A percentile compares a stretch with the other conserved stretches of the same genome.
phyloP scores from a whole-genome alignment of 2,888 invertebrate species.

The Rhagonycha fulva region DNA sequence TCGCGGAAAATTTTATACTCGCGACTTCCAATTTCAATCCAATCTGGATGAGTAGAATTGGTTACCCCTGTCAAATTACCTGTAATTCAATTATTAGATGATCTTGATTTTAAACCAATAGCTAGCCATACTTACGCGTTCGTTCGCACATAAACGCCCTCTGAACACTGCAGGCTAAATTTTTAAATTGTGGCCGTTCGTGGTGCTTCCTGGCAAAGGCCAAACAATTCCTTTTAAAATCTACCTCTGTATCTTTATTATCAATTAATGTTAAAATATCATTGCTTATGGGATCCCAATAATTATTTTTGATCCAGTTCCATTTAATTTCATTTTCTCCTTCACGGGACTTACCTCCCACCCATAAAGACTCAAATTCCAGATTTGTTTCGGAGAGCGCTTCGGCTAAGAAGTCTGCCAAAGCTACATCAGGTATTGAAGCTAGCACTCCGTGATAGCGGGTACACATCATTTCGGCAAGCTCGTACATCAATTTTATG shows the following conservation, averaged over 20 bases:
- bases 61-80: not conserved
- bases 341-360: not conserved
- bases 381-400: slow-evolving; percentile 56
- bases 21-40: not conserved
- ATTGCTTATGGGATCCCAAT: not conserved
- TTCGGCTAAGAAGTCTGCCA: slow-evolving; percentile 57
- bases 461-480: not conserved
- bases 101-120: not conserved
- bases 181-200: not conserved
- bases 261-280: not conserved
- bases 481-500: not conserved
- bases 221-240: not conserved
- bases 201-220: not conserved
- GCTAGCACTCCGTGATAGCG: slow-evolving; percentile 45
- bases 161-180: not conserved
- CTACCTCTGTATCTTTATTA: not conserved
- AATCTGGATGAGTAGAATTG: not conserved
- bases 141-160: not conserved
- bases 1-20: not conserved
- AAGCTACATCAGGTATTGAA: slow-evolving; percentile 55
- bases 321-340: not conserved
- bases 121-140: not conserved
- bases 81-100: not conserved
- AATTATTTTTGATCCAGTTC: not conserved
- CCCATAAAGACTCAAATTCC: slow-evolving; percentile 50